These are phyloP conservation scores for Gryllus bimaculatus DNA, from an alignment of 1,140 invertebrate species.

Conservation along the genomic window DNA sequence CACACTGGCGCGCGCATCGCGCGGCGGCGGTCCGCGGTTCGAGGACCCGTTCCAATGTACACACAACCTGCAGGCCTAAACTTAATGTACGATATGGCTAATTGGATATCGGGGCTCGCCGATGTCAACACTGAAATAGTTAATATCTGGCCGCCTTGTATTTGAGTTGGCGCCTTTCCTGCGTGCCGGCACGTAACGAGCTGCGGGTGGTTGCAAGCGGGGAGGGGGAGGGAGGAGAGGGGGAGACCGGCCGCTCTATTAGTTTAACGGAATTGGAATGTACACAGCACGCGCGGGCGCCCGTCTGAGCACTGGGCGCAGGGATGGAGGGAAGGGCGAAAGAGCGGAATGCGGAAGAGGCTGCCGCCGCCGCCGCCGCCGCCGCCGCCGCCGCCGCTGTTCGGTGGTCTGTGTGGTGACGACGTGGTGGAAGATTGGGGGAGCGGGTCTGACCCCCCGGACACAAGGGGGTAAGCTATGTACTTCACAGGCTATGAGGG, in stretches of 20 bases:
- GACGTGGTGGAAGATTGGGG: no score
- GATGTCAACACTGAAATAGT: not conserved
- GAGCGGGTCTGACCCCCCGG: no score
- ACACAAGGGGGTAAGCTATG: no score
- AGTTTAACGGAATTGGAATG: not conserved
- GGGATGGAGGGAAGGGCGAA: no score
- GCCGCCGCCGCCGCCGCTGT: no score
- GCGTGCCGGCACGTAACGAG: not conserved
- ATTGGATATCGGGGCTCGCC: not conserved
- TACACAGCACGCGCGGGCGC: not conserved
- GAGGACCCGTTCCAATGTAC: not conserved
- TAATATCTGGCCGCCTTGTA: not conserved
- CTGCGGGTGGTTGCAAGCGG: no score
- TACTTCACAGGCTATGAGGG: no score
- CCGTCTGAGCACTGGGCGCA: no score
- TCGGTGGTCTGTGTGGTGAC: no score
- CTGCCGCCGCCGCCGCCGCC: no score
- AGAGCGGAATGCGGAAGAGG: no score
- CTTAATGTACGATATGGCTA: constrained; percentile 1
- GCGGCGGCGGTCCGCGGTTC: not conserved
- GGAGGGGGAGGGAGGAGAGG: no score
- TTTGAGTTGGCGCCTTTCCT: not conserved
- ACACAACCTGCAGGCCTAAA: not conserved
- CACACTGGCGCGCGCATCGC: not conserved
- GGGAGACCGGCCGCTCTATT: not conserved